Conservation (phyloP, 2,888 invertebrate species). For the Melanotus villosus region DNA sequence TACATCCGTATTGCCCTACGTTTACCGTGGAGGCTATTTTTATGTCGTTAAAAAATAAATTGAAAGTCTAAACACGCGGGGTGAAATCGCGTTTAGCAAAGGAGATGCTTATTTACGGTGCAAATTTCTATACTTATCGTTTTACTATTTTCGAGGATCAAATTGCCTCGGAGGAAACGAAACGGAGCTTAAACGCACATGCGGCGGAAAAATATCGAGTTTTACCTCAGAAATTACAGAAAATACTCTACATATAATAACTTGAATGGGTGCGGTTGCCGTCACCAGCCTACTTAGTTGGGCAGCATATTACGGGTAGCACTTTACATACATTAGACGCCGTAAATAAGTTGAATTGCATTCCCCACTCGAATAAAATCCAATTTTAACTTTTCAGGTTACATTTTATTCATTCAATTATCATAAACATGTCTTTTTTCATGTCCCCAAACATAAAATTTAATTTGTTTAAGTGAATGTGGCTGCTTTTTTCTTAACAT, state of each 20-base stretch:
- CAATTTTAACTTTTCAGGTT: slow-evolving; percentile 66
- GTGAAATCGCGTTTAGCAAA: too few relatives aligned
- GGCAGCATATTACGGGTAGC: slow-evolving; percentile 59
- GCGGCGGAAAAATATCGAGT: not conserved
- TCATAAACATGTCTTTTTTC: slow-evolving; percentile 67
- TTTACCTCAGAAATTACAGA: not conserved
- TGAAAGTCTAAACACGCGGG: too few relatives aligned
- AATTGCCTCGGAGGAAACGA: not conserved
- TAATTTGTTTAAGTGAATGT: slow-evolving; percentile 65
- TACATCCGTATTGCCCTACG: slow-evolving; percentile 7
- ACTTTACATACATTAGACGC: slow-evolving; percentile 66
- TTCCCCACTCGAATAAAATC: slow-evolving; percentile 63
- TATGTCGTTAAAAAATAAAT: too few relatives aligned
- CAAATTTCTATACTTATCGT: too few relatives aligned
- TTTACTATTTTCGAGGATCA: too few relatives aligned
- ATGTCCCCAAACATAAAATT: slow-evolving; percentile 64
- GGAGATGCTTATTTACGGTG: too few relatives aligned
- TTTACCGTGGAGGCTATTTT: not conserved
- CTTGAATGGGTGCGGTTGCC: slow-evolving; percentile 41
- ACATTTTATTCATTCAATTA: slow-evolving; percentile 68
- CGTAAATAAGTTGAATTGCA: slow-evolving; percentile 62
- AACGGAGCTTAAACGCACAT: not conserved
- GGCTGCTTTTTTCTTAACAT: slow-evolving; percentile 55
- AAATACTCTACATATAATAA: slow-evolving; percentile 28
- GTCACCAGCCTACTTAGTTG: slow-evolving; percentile 41